phyloP scores from a whole-genome alignment of 1,140 invertebrate species.

The Drosophila pseudoobscura region DNA sequence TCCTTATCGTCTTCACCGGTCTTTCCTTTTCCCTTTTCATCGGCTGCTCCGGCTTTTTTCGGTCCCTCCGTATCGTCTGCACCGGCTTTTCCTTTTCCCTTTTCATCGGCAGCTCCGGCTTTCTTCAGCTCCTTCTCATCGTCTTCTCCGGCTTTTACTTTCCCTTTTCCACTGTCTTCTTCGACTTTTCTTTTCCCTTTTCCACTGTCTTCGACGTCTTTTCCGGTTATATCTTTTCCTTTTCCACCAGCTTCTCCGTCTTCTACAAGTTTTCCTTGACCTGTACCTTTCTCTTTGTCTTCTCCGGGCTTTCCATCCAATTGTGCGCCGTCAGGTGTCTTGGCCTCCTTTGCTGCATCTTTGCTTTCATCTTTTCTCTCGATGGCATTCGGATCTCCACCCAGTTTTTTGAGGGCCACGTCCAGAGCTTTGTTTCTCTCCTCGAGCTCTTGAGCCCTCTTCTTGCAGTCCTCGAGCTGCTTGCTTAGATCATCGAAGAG shows the following conservation, averaged over 20 bases:
- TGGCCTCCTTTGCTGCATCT: not conserved
- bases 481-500: conserved; percentile 36
- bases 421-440: conserved; percentile 30
- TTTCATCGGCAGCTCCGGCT: too few relatives aligned
- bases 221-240: not conserved
- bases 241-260: not conserved
- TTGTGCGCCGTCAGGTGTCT: not conserved
- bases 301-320: not conserved
- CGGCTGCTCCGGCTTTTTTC: too few relatives aligned
- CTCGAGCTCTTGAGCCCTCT: conserved; percentile 16
- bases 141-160: not conserved
- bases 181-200: not conserved
- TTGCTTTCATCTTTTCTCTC: conserved; percentile 12
- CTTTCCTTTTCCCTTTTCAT: too few relatives aligned
- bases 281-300: not conserved
- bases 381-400: conserved; percentile 36
- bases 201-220: not conserved
- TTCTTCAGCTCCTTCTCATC: not conserved
- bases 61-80: not conserved
- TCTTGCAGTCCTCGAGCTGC: conserved; percentile 59
- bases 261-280: not conserved
- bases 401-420: conserved; percentile 25
- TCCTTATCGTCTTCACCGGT: not conserved
- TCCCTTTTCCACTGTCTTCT: not conserved
- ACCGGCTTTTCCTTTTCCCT: not conserved